Conservation (phyloP, 2,797 vertebrate species). For the Xenopus petersii region DNA sequence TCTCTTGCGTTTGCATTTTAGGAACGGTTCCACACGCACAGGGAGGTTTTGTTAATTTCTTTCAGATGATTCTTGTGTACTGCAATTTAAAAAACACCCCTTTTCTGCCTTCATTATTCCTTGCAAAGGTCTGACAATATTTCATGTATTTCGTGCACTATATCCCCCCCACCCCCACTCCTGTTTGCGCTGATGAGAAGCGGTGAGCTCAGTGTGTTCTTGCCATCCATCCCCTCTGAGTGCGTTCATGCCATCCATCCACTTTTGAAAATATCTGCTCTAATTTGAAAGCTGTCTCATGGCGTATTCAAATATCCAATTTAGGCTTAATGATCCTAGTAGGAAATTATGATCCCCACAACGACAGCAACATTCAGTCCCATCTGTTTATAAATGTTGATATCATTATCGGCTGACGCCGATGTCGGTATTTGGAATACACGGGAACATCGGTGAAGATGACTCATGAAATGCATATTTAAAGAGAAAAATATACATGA, state of each 20-base stretch:
- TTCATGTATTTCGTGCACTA: too few relatives aligned
- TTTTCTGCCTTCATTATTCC: too few relatives aligned
- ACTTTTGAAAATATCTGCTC: neutral
- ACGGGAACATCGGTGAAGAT: neutral
- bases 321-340: conserved; percentile 12
- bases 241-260: neutral
- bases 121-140: too few relatives aligned
- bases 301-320: neutral
- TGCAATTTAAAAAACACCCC: conserved; percentile 1
- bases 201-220: conserved; percentile 16
- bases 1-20: conserved; percentile 62
- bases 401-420: neutral
- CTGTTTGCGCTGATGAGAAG: neutral
- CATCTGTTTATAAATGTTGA: conserved; percentile 4
- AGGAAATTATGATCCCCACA: neutral
- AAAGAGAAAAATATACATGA: too few relatives aligned
- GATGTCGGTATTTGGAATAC: neutral
- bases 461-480: neutral
- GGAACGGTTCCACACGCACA: conserved; percentile 68
- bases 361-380: neutral
- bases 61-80: conserved; percentile 62
- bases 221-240: neutral
- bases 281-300: conserved; percentile 1
- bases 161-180: too few relatives aligned
- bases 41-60: conserved; percentile 69